Conservation (phyloP, 2,888 invertebrate genomes). For the Carabus problematicus region DNA sequence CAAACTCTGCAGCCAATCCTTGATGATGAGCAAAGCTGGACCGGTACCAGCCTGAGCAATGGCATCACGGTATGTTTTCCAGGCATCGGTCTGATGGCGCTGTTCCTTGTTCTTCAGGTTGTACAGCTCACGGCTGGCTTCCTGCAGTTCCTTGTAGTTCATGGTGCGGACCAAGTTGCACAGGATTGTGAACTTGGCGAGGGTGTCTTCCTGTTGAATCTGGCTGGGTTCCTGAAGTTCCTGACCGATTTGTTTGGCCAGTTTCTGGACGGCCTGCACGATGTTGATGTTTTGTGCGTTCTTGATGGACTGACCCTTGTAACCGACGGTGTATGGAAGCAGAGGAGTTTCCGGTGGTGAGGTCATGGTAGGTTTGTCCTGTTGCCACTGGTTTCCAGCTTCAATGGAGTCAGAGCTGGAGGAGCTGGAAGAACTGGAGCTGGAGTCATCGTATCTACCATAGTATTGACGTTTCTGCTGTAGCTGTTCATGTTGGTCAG, state of each 20-base stretch:
- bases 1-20: slow-evolving; percentile 65
- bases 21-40: slow-evolving; percentile 69
- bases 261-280: slow-evolving; percentile 52
- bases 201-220: slow-evolving; percentile 65
- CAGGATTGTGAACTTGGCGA: slow-evolving; percentile 71
- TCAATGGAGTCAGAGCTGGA: slow-evolving; percentile 46
- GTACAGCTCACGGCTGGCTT: slow-evolving; percentile 64
- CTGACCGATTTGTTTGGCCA: slow-evolving; percentile 66
- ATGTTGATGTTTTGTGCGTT: slow-evolving; percentile 46
- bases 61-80: slow-evolving; percentile 72
- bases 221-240: slow-evolving; percentile 66
- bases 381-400: slow-evolving; percentile 48
- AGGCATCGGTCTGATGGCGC: slow-evolving; percentile 59
- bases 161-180: slow-evolving; percentile 67
- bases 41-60: slow-evolving; percentile 72
- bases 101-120: slow-evolving; percentile 50
- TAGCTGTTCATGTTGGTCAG: slow-evolving; percentile 16
- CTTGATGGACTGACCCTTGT: slow-evolving; percentile 60
- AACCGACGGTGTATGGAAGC: slow-evolving; percentile 60
- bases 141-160: slow-evolving; percentile 67
- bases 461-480: slow-evolving; percentile 12
- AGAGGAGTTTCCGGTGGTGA: slow-evolving; percentile 61
- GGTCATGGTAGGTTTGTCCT: slow-evolving; percentile 50
- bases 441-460: slow-evolving; percentile 25
- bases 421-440: slow-evolving; percentile 45